These are phyloP conservation scores for Allobates femoralis DNA, from an alignment of 2,797 vertebrate species.

Conservation along the genomic window DNA sequence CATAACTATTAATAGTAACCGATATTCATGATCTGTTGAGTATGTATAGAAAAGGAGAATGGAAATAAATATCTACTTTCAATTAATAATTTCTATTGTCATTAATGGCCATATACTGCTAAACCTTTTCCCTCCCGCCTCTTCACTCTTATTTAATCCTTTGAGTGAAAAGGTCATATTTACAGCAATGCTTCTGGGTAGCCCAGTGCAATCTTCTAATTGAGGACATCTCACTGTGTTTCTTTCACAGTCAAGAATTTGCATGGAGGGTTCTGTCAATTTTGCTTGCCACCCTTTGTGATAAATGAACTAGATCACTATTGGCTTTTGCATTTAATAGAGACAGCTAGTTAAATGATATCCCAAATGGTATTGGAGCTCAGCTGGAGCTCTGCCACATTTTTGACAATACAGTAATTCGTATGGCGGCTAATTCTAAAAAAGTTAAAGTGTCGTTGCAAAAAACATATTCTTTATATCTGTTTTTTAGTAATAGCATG, in stretches of 20 bases:
- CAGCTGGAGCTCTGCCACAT: neutral
- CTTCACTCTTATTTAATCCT: neutral
- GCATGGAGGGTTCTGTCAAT: neutral
- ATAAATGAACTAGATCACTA: slow-evolving; percentile 20
- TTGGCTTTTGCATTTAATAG: slow-evolving; percentile 22
- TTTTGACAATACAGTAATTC: neutral
- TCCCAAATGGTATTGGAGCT: neutral
- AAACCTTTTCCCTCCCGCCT: neutral
- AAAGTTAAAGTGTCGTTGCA: neutral
- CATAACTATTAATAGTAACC: neutral
- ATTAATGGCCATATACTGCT: neutral
- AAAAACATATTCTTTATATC: neutral
- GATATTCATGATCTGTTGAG: neutral
- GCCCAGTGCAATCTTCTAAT: slow-evolving; percentile 28
- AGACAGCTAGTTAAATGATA: slow-evolving; percentile 22
- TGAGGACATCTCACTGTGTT: slow-evolving; percentile 39
- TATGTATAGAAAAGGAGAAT: neutral
- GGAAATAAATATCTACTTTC: neutral
- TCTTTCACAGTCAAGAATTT: slow-evolving; percentile 23
- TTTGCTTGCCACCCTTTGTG: slow-evolving; percentile 17
- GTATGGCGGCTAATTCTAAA: neutral
- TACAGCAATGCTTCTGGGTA: slow-evolving; percentile 16
- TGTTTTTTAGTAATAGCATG: neutral
- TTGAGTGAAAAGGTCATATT: slow-evolving; percentile 1
- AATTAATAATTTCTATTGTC: neutral